Conservation (phyloP, 2,113 vertebrate genomes). For the Ceuthmochares aereus region DNA sequence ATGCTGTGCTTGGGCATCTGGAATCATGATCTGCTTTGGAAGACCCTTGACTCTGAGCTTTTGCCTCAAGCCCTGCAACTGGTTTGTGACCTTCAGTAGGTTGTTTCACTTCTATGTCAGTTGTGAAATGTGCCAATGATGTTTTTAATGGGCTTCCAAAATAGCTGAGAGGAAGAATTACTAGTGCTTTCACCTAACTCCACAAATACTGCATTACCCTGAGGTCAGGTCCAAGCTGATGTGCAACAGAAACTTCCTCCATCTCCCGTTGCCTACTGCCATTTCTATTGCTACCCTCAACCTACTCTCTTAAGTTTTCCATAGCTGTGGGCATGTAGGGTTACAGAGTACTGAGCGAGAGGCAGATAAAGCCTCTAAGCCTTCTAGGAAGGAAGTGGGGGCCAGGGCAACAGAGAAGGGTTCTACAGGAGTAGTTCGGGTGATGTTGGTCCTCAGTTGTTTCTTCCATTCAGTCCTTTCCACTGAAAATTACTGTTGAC, state of each 20-base stretch:
- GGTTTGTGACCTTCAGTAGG: not conserved
- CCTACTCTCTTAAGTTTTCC: not conserved
- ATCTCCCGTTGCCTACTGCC: not conserved
- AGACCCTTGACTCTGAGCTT: not conserved
- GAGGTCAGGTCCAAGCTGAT: not conserved
- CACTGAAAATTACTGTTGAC: not conserved
- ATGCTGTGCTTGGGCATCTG: rapidly evolving
- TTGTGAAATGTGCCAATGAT: not conserved
- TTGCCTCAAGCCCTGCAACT: not conserved
- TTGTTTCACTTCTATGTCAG: not conserved
- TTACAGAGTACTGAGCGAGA: not conserved
- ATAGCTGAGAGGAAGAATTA: not conserved
- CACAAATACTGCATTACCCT: not conserved
- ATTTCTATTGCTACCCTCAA: not conserved
- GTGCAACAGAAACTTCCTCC: not conserved
- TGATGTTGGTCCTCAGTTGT: not conserved
- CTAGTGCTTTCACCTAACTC: not conserved
- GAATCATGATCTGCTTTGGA: not conserved
- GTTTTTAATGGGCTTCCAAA: not conserved
- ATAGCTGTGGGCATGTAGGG: not conserved
- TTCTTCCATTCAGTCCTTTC: not conserved
- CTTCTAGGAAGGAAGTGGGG: not conserved
- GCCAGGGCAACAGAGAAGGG: not conserved
- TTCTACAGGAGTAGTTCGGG: not conserved
- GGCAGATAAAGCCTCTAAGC: not conserved